Conservation (phyloP, 2,888 invertebrate genomes). For the Leptopilina drosophilae region DNA sequence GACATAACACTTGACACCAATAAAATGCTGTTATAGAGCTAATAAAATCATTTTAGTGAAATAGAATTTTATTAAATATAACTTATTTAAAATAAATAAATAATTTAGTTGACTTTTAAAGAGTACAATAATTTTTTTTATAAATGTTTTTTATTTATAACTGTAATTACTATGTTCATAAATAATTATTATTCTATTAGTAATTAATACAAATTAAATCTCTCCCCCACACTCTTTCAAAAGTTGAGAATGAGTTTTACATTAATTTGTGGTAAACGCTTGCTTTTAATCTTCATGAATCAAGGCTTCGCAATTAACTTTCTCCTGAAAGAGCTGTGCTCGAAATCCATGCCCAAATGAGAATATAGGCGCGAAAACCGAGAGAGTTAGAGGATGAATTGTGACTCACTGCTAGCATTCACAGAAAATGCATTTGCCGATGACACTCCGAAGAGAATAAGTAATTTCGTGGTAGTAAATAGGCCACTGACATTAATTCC, state of each 20-base stretch:
- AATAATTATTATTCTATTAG: no score
- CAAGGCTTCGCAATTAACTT: constrained; percentile 39
- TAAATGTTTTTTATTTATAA: no score
- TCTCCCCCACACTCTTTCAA: background rate
- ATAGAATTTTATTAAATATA: no score
- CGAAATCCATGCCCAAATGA: constrained; percentile 35
- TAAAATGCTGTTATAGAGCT: no score
- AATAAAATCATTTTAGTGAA: no score
- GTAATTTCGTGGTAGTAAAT: constrained; percentile 41
- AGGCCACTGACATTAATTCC: constrained; percentile 39
- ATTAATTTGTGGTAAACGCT: constrained; percentile 32
- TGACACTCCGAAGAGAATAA: constrained; percentile 37
- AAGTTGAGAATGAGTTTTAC: constrained; percentile 18
- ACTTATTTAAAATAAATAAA: no score
- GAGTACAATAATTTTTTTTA: no score
- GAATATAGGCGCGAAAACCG: constrained; percentile 28
- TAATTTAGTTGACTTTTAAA: no score
- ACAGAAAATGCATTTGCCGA: constrained; percentile 41
- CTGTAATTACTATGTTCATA: no score
- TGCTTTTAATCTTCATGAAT: constrained; percentile 34
- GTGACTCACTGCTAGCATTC: constrained; percentile 34
- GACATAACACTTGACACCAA: no score
- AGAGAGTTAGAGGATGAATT: constrained; percentile 31
- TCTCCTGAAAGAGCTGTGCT: constrained; percentile 37
- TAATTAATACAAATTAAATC: no score